Evolutionary conservation across 2,888 invertebrate species (phyloP).

Genomic region (Xiphydria camelus): DNA sequence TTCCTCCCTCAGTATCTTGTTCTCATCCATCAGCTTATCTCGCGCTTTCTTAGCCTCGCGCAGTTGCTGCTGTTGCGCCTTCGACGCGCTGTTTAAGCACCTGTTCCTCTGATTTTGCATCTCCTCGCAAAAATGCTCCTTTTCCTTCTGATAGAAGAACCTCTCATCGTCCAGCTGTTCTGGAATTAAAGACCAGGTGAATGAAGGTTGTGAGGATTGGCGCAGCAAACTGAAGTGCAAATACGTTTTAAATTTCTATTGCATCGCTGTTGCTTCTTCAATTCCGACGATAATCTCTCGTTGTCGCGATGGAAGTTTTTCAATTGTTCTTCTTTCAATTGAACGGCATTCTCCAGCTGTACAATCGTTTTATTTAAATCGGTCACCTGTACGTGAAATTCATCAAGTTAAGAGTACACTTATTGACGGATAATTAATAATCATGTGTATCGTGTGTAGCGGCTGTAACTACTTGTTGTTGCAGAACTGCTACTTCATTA

Average conservation of each 20-base stretch:
- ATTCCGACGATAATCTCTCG: conserved; percentile 59
- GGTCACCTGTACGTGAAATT: conserved; percentile 55
- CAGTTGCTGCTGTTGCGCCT: conserved; percentile 22
- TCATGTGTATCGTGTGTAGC: no score
- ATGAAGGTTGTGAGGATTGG: no score
- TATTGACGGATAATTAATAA: neutral
- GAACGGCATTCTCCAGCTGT: conserved; percentile 57
- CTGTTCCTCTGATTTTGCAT: conserved; percentile 55
- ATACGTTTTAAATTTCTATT: conserved; percentile 58
- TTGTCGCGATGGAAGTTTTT: conserved; percentile 61
- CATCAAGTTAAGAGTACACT: conserved; percentile 33
- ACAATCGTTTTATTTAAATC: conserved; percentile 57
- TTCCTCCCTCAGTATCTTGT: conserved; percentile 29
- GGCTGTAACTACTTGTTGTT: conserved; percentile 37
- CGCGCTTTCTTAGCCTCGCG: conserved; percentile 26
- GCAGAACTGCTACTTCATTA: conserved; percentile 21
- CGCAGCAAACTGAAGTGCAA: neutral
- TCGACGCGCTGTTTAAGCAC: conserved; percentile 19
- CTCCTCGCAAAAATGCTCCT: conserved; percentile 61
- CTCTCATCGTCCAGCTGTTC: conserved; percentile 63
- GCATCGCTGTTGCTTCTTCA: conserved; percentile 59
- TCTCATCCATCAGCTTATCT: conserved; percentile 32
- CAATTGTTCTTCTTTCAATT: conserved; percentile 59
- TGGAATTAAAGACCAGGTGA: conserved; percentile 37
- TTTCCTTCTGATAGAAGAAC: conserved; percentile 62